These are phyloP conservation scores for Lathamus discolor DNA, from an alignment of 2,113 vertebrate genomes.

Conservation along the genomic window DNA sequence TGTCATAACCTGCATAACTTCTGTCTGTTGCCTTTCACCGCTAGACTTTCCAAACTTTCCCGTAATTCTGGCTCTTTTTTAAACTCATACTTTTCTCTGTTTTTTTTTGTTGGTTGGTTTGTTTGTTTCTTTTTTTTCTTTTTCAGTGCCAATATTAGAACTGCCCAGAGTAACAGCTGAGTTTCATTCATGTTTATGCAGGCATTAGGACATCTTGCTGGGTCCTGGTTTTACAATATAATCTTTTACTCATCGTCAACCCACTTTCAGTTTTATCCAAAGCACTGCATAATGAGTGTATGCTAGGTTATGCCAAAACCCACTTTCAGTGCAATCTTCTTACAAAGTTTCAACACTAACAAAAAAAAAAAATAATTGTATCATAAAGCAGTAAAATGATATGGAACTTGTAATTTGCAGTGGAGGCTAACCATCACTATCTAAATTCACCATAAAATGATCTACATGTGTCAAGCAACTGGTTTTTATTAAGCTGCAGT, in stretches of 20 bases:
- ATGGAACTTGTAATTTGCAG: not conserved
- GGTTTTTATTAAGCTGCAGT: not conserved
- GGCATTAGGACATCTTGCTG: not conserved
- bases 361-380: not conserved
- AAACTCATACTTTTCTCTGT: not conserved
- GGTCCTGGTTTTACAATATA: not conserved
- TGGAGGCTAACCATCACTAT: not conserved
- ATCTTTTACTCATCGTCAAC: not conserved
- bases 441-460: not conserved
- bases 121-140: not conserved
- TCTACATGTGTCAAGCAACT: fast-evolving
- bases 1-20: not conserved
- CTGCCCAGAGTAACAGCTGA: not conserved
- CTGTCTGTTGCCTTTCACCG: not conserved
- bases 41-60: not conserved
- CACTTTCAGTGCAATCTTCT: not conserved
- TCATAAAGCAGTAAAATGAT: not conserved
- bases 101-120: not conserved
- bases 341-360: not conserved
- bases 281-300: fast-evolving
- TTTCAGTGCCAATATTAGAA: not conserved
- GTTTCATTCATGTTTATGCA: not conserved
- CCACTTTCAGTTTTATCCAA: not conserved
- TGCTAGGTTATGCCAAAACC: not conserved
- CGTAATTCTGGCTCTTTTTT: not conserved